Percentiles rank a stretch among this genome's conserved stretches.
These are phyloP conservation scores for Pseudococcus longispinus DNA, from an alignment of 2,888 invertebrate genomes.

Conservation along the genomic window DNA sequence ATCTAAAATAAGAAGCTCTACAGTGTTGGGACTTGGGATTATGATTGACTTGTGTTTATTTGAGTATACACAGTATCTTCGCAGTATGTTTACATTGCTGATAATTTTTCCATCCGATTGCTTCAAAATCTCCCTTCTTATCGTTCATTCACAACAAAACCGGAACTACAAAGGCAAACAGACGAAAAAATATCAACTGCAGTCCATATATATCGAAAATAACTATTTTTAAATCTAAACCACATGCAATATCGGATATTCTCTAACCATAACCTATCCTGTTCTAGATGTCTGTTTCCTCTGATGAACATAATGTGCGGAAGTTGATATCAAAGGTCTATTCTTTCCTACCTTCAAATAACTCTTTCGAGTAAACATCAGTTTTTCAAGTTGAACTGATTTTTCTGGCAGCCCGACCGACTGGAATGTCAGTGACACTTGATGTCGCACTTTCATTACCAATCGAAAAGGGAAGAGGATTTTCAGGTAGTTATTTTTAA, in stretches of 20 bases:
- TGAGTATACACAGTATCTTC: no score
- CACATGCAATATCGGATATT: neutral
- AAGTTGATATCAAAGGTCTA: neutral
- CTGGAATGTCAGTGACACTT: constrained; percentile 37
- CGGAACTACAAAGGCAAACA: neutral
- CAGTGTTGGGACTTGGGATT: no score
- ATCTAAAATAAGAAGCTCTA: no score
- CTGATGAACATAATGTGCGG: neutral
- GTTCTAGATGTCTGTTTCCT: neutral
- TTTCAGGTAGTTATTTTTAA: constrained; percentile 33
- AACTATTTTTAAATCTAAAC: constrained; percentile 8
- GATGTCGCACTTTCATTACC: constrained; percentile 31
- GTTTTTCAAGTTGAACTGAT: neutral
- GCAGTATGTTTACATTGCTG: no score
- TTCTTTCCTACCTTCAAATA: neutral
- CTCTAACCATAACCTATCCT: constrained; percentile 20
- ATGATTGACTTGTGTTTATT: no score
- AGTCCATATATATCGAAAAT: neutral
- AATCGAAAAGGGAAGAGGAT: constrained; percentile 42
- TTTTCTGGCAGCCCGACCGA: constrained; percentile 5
- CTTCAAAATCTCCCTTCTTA: neutral
- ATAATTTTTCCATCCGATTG: no score
- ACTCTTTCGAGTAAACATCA: neutral
- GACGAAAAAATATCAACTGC: neutral
- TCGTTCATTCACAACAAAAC: neutral